Evolutionary conservation across 2,888 invertebrate genomes (phyloP), one percentile per base, ranked within the genome.

Genomic region (Sarcophaga caerulescens): DNA sequence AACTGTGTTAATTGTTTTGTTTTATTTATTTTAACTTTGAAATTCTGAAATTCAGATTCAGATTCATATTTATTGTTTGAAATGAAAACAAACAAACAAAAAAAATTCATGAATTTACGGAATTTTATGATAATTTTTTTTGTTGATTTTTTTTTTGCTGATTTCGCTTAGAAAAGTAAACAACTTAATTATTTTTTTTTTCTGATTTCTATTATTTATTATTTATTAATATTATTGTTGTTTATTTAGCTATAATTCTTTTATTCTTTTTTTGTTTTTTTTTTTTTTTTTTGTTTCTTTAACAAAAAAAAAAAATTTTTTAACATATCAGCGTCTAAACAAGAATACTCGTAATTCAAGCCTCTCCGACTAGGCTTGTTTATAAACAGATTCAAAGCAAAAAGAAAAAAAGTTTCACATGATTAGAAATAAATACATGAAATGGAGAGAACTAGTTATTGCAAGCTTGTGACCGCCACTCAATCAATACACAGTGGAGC

Each of bases 181-280:
- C 71, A 78, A 78, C 68, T 78, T 52, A 83, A 78, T 74, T 78
- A 57, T 52, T 14, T 63, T 74, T 5, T 23, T 65, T 44, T 57
- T 23, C 19, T 63, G 1, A 5, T 17, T 62, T 17, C 45, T 17
- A 21, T 21, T 68, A 68, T 63, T 63, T 17, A 52, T 65, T 12
- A 71, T 65, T 25, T 60, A 66, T 59, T 60, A 76, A 47, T 23
- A 44, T 70, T 70, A n/a, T 47, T 74, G 35, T n/a, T 44, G 21
- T 35, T 65, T 35, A 17, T 35, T 35, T 65, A 8, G 65, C 5
- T 35, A 52, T 35, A 35, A 35, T 35, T 35, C 35, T 35, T 35
- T 35, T 10, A 35, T 8, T 35, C 2, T 35, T 35, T 23, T 5
- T 4, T 23, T 3, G 23, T 0, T 5, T 25, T 25, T 25, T 25